Base-by-base conservation (phyloP, 2,797 vertebrate species). In the Petrocephalus sullivani region DNA sequence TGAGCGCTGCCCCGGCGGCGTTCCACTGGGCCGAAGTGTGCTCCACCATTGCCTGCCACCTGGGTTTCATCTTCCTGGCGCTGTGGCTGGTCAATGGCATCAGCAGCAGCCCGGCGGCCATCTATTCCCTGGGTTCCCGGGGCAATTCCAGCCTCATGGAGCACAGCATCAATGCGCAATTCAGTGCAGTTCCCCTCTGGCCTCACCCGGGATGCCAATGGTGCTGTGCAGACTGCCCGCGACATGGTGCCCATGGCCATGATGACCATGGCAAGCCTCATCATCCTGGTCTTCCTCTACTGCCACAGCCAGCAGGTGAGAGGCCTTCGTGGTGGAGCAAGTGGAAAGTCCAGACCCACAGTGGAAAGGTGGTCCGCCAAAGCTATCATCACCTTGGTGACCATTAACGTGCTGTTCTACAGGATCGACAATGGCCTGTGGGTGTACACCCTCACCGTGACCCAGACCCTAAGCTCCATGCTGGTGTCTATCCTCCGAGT, bases 401-500 rank as follows among this genome's bases (percentile, higher is more conserved):
- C 91, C 0, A 84, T 96, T 71, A 96, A 95, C 3, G 92, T 96
- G 87, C 75, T 94, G 8, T 90, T 96, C 28, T 96, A 95, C 0
- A 95, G 95, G 1, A 92, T 95, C 2, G 95, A 96, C 87, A 96
- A 94, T 0, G 95, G 94, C 1, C 92, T 96, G 7, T 96, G 96
- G 96, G 94, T 96, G 1, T 96, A 96, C 91, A 96, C 95, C 0
- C 92, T 96, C 8, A 93, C 93, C 0, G 90, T 95, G 46, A 93
- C 61, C 46, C 90, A 90, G 87, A 95, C 95, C 8, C 91, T 95
- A 94, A 84, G 64, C 0, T 94, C 94, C 75, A 93, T 94, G 0
- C 90, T 96, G 87, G 87, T 95, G 88, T 94, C 95, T 41, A 95
- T 96, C 91, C 91, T 96, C 86, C 92, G 95, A 9, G 93, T 95